phyloP scores from a whole-genome alignment of 2,888 invertebrate species.

The Dolomedes plantarius region DNA sequence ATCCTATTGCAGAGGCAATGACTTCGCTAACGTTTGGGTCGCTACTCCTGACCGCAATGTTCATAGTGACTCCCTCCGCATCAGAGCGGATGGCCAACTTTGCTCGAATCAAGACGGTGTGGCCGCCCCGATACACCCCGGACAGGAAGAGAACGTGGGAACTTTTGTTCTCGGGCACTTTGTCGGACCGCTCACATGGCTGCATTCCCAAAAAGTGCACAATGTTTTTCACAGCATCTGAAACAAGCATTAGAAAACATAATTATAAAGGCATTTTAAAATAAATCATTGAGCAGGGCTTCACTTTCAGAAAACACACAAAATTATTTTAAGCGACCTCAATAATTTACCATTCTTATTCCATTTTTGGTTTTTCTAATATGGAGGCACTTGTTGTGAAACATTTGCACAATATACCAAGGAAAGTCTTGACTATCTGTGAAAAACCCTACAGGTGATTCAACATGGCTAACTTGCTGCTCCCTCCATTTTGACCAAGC shows the following conservation, averaged over 20 bases:
- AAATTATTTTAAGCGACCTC: too few relatives aligned
- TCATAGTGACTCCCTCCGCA: conserved; percentile 91
- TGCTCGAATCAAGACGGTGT: conserved; percentile 90
- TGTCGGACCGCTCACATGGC: conserved; percentile 89
- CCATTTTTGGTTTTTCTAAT: too few relatives aligned
- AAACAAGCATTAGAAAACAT: too few relatives aligned
- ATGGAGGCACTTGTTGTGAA: too few relatives aligned
- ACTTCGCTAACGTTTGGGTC: conserved; percentile 91
- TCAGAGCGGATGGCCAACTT: conserved; percentile 86
- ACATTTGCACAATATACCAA: too few relatives aligned
- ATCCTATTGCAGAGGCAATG: conserved; percentile 90
- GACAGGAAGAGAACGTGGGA: conserved; percentile 88
- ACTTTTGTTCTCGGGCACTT: conserved; percentile 87
- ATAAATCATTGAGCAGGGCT: background rate
- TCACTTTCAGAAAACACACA: background rate
- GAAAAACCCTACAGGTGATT: too few relatives aligned
- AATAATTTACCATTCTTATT: too few relatives aligned
- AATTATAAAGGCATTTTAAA: too few relatives aligned
- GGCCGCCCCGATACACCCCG: conserved; percentile 93
- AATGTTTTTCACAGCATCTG: conserved; percentile 88
- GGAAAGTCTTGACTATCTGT: too few relatives aligned
- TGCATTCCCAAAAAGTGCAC: conserved; percentile 89
- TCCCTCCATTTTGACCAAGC: too few relatives aligned
- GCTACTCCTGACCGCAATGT: conserved; percentile 90
- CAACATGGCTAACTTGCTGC: too few relatives aligned